Evolutionary conservation across 2,888 invertebrate genomes (phyloP).

Genomic region (Caenorhabditis sp.): DNA sequence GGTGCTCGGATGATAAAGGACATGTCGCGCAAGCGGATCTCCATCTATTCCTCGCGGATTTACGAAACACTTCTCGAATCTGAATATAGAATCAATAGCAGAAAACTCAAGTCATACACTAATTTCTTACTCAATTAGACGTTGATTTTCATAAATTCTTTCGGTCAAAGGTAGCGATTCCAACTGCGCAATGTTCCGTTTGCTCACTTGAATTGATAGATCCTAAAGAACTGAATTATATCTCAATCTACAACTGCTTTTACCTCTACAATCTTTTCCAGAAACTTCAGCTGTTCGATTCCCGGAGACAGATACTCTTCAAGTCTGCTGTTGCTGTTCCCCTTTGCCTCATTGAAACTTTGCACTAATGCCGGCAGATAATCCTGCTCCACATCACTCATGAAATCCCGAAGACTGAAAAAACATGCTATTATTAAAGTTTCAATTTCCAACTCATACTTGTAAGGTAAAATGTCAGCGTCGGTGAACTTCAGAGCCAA

Average conservation of each 20-base stretch:
- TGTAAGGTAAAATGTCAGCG: conserved; percentile 39
- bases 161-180: conserved; percentile 7
- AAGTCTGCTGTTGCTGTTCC: not conserved
- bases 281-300: conserved; percentile 19
- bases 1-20: conserved; percentile 82
- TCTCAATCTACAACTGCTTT: too few species aligned
- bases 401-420: conserved; percentile 36
- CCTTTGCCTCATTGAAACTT: not conserved
- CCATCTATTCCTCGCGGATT: conserved; percentile 83
- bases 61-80: conserved; percentile 84
- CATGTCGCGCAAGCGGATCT: conserved; percentile 76
- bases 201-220: not conserved
- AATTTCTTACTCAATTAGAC: conserved; percentile 33
- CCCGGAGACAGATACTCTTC: conserved; percentile 10
- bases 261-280: conserved; percentile 13
- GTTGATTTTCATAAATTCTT: conserved; percentile 25
- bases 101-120: not conserved
- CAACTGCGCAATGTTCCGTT: conserved; percentile 11
- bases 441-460: conserved; percentile 10
- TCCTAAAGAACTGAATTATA: conserved; percentile 18
- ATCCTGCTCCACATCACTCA: conserved; percentile 24
- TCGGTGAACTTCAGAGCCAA: conserved; percentile 83
- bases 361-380: conserved; percentile 25
- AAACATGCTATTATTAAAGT: conserved; percentile 7
- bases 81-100: conserved; percentile 2